Conservation (phyloP, 2,888 invertebrate species). For the Cabera pusaria region DNA sequence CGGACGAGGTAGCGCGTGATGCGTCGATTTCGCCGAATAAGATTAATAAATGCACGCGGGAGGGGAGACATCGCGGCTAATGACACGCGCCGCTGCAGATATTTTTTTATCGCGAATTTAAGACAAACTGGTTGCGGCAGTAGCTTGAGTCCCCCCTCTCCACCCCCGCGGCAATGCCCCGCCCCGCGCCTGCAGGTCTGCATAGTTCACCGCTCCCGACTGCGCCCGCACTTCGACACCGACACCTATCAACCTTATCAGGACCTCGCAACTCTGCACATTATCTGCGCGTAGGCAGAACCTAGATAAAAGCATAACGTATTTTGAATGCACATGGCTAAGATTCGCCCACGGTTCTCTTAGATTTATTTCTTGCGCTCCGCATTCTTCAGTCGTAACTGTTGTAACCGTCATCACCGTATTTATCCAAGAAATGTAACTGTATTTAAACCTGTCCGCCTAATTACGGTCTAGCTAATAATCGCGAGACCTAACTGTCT, state of each 20-base stretch:
- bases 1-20: conserved; percentile 40
- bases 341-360: too few species aligned
- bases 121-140: too few species aligned
- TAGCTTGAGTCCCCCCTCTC: conserved; percentile 62
- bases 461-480: conserved; percentile 16
- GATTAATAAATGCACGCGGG: conserved; percentile 76
- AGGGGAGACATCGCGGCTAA: conserved; percentile 60
- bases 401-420: conserved; percentile 13
- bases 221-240: conserved; percentile 17
- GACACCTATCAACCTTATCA: conserved; percentile 17
- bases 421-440: conserved; percentile 11
- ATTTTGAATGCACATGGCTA: background rate
- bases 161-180: conserved; percentile 12
- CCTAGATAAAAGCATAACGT: background rate
- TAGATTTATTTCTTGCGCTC: background rate
- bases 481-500: conserved; percentile 17
- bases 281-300: conserved; percentile 15
- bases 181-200: conserved; percentile 31
- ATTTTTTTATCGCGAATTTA: conserved; percentile 78
- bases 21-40: conserved; percentile 79
- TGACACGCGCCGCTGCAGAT: conserved; percentile 76
- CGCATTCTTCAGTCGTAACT: too few species aligned
- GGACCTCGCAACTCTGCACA: conserved; percentile 5
- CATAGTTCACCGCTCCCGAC: conserved; percentile 32
- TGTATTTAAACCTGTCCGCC: conserved; percentile 18